Base-by-base conservation (phyloP, 2,888 invertebrate genomes). In the Actias luna region DNA sequence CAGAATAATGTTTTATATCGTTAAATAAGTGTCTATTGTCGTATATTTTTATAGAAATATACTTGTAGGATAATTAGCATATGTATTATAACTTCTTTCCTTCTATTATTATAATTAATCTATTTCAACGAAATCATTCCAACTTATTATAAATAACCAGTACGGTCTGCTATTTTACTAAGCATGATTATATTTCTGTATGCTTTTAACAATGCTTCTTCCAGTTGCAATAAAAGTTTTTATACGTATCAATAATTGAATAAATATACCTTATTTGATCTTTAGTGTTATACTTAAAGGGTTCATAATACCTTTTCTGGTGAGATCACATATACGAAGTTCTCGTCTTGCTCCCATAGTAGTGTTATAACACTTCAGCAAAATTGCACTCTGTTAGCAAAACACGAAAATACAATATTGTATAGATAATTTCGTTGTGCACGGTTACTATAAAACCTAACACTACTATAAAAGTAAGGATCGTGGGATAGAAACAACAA, bases 401-500 rank as follows among this genome's bases (percentile, higher is more conserved):
- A 29, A 8, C 1, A n/a, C 16, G 14, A 55, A 55, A 55, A 18
- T 55, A 55, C 14, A 29, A 29, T 29, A 55, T 55, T 29, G 27
- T 8, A n/a, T 55, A 5, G 22, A 16, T 29, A 55, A 55, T n/a
- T 29, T 16, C 29, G 5, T 50, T 46, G 1, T 50, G 22, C 46
- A 50, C 36, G 36, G 22, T 50, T 12, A 25, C 46, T 50, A 50
- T 50, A 50, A 50, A 50, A 50, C 46, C 25, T 50, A 50, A 50
- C 46, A 50, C 46, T 50, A 25, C 25, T 50, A 55, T 55, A 29
- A 55, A 29, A 55, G 55, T 55, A 55, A 16, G 5, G n/a, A 29
- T 29, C 55, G 55, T 55, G 55, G 46, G 46, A 50, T 50, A 50
- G 46, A 50, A 50, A 50, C 46, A 50, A 66, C 68, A 57, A 71